phyloP scores from a whole-genome alignment of 1,140 invertebrate species.

The Lerema accius region DNA sequence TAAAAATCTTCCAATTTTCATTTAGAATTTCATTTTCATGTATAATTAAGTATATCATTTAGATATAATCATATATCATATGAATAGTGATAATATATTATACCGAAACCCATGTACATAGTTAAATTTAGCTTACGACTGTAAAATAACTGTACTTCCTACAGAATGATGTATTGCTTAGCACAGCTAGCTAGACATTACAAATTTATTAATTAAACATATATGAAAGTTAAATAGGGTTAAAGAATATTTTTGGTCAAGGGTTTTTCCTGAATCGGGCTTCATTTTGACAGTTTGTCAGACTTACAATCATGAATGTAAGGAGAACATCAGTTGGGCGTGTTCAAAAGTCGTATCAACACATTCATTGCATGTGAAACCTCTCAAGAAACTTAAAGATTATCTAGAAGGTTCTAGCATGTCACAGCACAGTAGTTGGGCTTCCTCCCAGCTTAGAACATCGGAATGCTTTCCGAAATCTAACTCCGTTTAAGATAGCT shows the following conservation, averaged over 20 bases:
- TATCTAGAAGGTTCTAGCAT: conserved; percentile 41
- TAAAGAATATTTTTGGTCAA: conserved; percentile 18
- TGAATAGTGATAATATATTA: conserved; percentile 30
- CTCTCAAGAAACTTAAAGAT: conserved; percentile 21
- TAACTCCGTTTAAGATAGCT: conserved; percentile 29
- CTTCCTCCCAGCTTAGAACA: conserved; percentile 44
- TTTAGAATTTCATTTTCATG: conserved; percentile 26
- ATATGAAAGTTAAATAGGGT: conserved; percentile 21
- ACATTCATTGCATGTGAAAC: conserved; percentile 32
- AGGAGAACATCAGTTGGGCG: not conserved
- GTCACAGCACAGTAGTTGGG: conserved; percentile 52
- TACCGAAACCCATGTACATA: conserved; percentile 27
- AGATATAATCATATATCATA: conserved; percentile 25
- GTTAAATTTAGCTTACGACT: conserved; percentile 22
- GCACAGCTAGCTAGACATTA: conserved; percentile 19
- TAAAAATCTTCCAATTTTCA: conserved; percentile 3
- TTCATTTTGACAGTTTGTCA: not conserved
- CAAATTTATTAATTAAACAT: conserved; percentile 23
- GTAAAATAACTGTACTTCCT: conserved; percentile 22
- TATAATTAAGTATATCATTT: conserved; percentile 24
- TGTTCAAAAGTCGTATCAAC: conserved; percentile 7
- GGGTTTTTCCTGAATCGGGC: conserved; percentile 1
- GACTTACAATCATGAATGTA: too few relatives aligned
- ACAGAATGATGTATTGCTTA: conserved; percentile 25
- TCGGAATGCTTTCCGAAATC: conserved; percentile 29